These are phyloP conservation scores for Phengaris arion DNA, from an alignment of 2,888 invertebrate genomes.

Conservation along the genomic window DNA sequence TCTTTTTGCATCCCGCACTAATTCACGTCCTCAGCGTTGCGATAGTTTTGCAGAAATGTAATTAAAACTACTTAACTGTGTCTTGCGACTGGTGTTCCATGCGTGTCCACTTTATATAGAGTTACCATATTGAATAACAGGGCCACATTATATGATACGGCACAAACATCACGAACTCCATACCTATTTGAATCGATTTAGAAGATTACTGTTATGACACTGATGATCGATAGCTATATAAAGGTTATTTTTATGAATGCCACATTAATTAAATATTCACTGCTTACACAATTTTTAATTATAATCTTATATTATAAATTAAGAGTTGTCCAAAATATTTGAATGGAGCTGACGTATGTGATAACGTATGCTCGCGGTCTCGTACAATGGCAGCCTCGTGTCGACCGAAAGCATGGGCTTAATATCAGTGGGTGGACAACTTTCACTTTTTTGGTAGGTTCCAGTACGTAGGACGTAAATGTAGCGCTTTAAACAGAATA, in stretches of 20 bases:
- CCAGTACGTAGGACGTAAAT: slow-evolving; percentile 35
- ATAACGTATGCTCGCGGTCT: slow-evolving; percentile 16
- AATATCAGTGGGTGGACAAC: slow-evolving; percentile 62
- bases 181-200: slow-evolving; percentile 21
- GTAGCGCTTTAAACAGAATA: not conserved
- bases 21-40: slow-evolving; percentile 55
- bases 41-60: slow-evolving; percentile 56
- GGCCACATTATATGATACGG: slow-evolving; percentile 69
- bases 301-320: not conserved
- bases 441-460: slow-evolving; percentile 62
- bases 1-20: slow-evolving; percentile 61
- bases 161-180: slow-evolving; percentile 64
- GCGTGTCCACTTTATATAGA: slow-evolving; percentile 62
- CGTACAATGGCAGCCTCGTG: slow-evolving; percentile 37
- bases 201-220: slow-evolving; percentile 5
- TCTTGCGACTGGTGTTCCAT: slow-evolving; percentile 57
- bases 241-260: not conserved
- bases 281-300: slow-evolving; percentile 5
- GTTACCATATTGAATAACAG: slow-evolving; percentile 70
- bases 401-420: slow-evolving; percentile 45
- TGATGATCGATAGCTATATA: slow-evolving; percentile 9
- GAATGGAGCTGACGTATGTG: slow-evolving; percentile 3
- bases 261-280: slow-evolving; percentile 14
- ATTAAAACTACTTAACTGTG: slow-evolving; percentile 53
- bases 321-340: slow-evolving; percentile 12